Base-by-base conservation (phyloP, 2,888 invertebrate species). In the Erebia epiphron region DNA sequence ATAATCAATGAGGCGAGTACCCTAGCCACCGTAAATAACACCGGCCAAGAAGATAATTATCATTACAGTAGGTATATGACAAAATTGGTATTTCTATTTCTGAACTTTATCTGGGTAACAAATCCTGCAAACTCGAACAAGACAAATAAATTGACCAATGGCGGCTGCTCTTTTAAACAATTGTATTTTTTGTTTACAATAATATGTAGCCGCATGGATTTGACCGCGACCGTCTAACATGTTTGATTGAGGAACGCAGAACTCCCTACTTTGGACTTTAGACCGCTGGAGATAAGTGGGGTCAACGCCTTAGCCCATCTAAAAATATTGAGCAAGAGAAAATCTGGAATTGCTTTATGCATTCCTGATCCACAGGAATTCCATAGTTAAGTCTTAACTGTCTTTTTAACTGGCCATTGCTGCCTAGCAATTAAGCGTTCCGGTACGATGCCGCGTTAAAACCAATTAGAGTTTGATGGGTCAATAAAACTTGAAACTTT, bases 1-100 rank as follows among this genome's bases (percentile, higher is more conserved):
- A 91, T 91, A 92, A 92, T 91, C 91, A 92, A 91, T 89, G 90
- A 89, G 88, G 90, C 90, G 90, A 89, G 88, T 89, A 88, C 89
- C 85, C 83, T 79, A 79, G 78, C 78, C 62, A 66, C 70, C 69
- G 70, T 74, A 67, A 65, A 74, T 80, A 79, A 77, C 50, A 46
- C 8, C 52, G 66, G 57, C 72, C 41, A 57, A 72, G 70, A 52
- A 70, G 69, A 75, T 69, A 73, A 74, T 73, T 69, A 70, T 43
- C 41, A 50, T 57, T 65, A 70, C 69, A 67, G 67, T 67, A 46
- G 52, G 52, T 65, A 41, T 54, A 56, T 7, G 35, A 49, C 68
- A 65, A 61, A 35, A 54, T 60, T 5, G n/a, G 54, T 13, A 46
- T 7, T n/a, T 57, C 18, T 52, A 60, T 61, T 43, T 57, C 13